Base-by-base conservation (phyloP, 1,140 invertebrate genomes). In the Diorhabda elongata region DNA sequence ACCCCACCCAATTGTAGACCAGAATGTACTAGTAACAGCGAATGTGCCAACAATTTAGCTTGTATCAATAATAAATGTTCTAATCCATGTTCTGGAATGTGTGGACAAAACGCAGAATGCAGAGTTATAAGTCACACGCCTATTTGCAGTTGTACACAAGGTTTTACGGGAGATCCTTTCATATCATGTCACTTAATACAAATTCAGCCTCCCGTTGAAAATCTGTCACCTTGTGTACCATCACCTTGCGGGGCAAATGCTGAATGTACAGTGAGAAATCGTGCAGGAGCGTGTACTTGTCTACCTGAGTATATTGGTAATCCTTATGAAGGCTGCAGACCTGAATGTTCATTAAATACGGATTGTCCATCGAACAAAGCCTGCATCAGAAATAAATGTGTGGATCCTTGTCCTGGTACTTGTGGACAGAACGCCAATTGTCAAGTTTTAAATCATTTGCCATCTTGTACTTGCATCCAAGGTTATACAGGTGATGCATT, bases 51-150 rank as follows among this genome's bases (percentile, higher is more conserved):
- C 69, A 86, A 87, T 72, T 88, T 88, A 79, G 90, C 92, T 61
- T 96, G 93, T 78, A 87, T 91, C 41, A 92, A 91, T 77, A 91
- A 91, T 78, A 93, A 92, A 81, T 95, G 93, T 78, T 84, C 87
- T 73, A 87, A 95, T 82, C 92, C 92, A n/a, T 95, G 93, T 80
- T 83, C 86, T 64, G 91, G 90, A 63, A 86, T 87, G 58, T 93
- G 93, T 81, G 93, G 92, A 52, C 80, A 89, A 61, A 93, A 94
- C 81, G 89, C 94, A 41, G 85, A 92, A 76, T 96, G 94, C 81
- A 86, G 87, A 76, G 91, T 95, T 42, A 84, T 89, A 59, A 92
- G 93, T 83, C 93, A 95, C 83, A 87, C 90, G 73, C 91, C 92
- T 70, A 87, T 91, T 52, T 95, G 93, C 80, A 87, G 85, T 71